Base-by-base conservation (phyloP, 1,140 invertebrate genomes). In the Holcopasites calliopsidis region DNA sequence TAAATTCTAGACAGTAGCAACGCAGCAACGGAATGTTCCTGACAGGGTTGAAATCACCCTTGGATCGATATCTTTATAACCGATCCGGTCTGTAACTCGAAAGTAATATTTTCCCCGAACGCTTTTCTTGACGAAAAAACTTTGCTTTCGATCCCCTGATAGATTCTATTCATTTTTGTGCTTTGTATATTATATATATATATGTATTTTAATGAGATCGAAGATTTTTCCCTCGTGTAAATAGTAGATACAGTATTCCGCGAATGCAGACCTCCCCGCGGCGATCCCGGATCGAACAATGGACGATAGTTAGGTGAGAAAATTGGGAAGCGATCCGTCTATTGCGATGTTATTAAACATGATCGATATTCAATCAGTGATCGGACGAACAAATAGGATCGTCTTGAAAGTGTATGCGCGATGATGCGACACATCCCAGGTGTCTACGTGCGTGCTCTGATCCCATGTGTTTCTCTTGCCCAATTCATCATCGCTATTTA, bases 401-500 rank as follows among this genome's bases (percentile, higher is more conserved):
- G 16, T 7, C 58, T 57, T 8, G 23, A n/a, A 28, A 21, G 26
- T 38, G 10, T 42, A 23, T n/a, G 26, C 21, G 18, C 3, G 23
- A 62, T 18, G 60, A 62, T n/a, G 26, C 42, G 16, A 26, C 18
- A 3, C n/a, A n/a, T n/a, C n/a, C n/a, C n/a, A n/a, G n/a, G n/a
- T 61, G 40, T 40, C 44, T 73, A 44, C 21, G 16, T 42, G 38
- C 68, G 47, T 76, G 35, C 60, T 55, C 69, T 38, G 42, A 28
- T 52, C 62, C 1, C 33, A 26, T 60, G 57, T 70, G 62, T 31
- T 35, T 57, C 74, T 42, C 38, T 75, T 47, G 33, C 40, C 57
- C 31, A 55, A 44, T 71, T 79, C 60, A 64, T 70, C 58, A 77
- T 75, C 81, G 70, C n/a, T n/a, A n/a, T n/a, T n/a, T n/a, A n/a